Evolutionary conservation across 1,140 invertebrate genomes (phyloP).

Genomic region (Trichoplusia ni): DNA sequence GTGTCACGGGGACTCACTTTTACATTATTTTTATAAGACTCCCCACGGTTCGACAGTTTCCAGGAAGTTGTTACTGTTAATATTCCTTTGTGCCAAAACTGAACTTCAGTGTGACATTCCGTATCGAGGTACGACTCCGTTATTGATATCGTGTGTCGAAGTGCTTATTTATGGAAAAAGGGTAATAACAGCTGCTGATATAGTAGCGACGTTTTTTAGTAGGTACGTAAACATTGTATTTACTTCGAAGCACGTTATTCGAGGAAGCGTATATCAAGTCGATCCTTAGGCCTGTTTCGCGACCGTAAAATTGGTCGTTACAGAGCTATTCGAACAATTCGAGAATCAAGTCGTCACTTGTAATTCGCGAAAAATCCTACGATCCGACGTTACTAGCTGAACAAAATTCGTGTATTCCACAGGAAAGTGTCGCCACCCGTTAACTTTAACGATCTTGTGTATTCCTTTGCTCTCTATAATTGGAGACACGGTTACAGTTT

Average conservation of each 20-base stretch:
- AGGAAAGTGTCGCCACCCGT: neutral
- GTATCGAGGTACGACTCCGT: neutral
- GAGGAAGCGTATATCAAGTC: neutral
- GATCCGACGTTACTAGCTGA: neutral
- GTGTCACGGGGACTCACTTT: constrained; percentile 60
- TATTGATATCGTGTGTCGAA: neutral
- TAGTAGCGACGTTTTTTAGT: neutral
- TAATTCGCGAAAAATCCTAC: neutral
- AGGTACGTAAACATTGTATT: neutral
- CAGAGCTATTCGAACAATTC: neutral
- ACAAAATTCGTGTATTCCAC: neutral
- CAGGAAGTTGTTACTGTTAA: constrained; percentile 10
- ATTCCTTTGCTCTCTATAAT: constrained; percentile 58
- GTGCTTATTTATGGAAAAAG: neutral
- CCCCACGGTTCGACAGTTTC: neutral
- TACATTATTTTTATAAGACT: constrained; percentile 65
- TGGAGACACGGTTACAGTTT: constrained; percentile 66
- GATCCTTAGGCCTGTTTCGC: neutral
- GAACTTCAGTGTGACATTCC: neutral
- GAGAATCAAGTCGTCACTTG: neutral
- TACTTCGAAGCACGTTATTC: neutral
- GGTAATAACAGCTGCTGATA: neutral
- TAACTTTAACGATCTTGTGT: constrained; percentile 35
- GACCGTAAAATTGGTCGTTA: constrained; percentile 2
- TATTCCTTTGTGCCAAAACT: neutral